phyloP scores from a whole-genome alignment of 2,113 vertebrate species.

The Zapornia atra region DNA sequence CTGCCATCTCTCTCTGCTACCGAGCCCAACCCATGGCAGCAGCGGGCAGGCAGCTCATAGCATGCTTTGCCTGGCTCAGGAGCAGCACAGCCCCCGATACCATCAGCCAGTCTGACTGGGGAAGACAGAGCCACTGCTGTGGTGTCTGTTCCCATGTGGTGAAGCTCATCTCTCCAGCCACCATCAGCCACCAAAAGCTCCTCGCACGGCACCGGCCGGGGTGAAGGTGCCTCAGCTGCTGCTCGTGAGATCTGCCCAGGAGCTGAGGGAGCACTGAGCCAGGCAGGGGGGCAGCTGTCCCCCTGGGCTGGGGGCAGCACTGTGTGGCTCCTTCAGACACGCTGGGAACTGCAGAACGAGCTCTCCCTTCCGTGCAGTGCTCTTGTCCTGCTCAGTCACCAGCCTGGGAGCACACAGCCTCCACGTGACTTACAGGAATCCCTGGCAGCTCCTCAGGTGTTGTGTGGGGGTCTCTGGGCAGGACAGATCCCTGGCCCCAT shows the following conservation, averaged over 20 bases:
- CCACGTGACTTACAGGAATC: accelerated
- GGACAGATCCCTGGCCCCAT: not conserved
- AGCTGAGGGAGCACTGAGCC: not conserved
- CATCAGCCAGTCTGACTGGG: not conserved
- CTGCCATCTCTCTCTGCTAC: too few species aligned
- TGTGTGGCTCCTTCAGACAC: accelerated
- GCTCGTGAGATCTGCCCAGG: not conserved
- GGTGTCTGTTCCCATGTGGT: not conserved
- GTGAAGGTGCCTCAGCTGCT: not conserved
- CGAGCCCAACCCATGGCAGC: not conserved
- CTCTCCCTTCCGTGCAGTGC: not conserved
- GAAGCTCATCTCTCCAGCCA: not conserved
- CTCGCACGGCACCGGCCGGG: not conserved
- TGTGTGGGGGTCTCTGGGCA: too few species aligned
- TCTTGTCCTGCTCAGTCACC: not conserved
- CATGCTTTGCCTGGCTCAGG: not conserved
- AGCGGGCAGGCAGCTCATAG: not conserved
- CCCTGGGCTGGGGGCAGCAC: not conserved
- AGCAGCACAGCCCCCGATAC: not conserved
- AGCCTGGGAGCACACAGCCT: not conserved
- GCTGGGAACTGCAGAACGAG: not conserved
- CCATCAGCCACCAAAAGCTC: not conserved
- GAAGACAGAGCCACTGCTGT: not conserved
- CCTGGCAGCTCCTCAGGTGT: not conserved
- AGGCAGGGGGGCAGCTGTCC: accelerated